Base-by-base conservation (phyloP, 1,140 invertebrate genomes). In the Cotesia chilonis region DNA sequence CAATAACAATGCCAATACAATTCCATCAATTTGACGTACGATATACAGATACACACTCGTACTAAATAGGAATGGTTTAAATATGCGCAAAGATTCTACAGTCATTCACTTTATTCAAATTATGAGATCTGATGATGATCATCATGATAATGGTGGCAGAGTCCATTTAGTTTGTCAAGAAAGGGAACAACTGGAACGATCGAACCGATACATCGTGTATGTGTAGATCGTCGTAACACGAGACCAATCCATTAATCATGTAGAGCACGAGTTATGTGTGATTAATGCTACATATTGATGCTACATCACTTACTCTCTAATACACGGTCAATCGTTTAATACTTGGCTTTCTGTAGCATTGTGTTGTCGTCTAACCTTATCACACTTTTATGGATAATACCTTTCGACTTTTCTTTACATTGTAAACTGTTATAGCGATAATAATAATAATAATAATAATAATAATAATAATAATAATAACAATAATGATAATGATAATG, bases 191-290 rank as follows among this genome's bases (percentile, higher is more conserved):
- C 68, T 74, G 63, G 64, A 74, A 74, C 68, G 63, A 74, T 74
- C 63, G 64, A 63, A 71, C 20, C 64, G 73, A 61, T 71, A 71
- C 55, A 74, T 74, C 51, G 69, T 36, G 20, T 17, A 10, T 66
- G 9, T 41, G 4, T 67, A 52, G 36, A 60, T 55, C 55, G 17
- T 36, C 55, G 54, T 37, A 68, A 14, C 66, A 12, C 41, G 57
- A 52, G 57, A 63, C 47, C 59, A 47, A 70, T 72, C 67, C 74
- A 75, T 75, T 75, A 75, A 75, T 75, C 74, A 75, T 72, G 41
- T 47, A 66, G 59, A 57, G 52, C 60, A 54, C 35, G 66, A 72
- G 60, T 64, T 66, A 68, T 52, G 57, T 35, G 74, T 72, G 70
- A 72, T 72, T 75, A 75, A 72, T 75, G 74, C 66, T 65, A 36